Evolutionary conservation across 2,888 invertebrate species (phyloP).

Genomic region (Syrphus vitripennis): DNA sequence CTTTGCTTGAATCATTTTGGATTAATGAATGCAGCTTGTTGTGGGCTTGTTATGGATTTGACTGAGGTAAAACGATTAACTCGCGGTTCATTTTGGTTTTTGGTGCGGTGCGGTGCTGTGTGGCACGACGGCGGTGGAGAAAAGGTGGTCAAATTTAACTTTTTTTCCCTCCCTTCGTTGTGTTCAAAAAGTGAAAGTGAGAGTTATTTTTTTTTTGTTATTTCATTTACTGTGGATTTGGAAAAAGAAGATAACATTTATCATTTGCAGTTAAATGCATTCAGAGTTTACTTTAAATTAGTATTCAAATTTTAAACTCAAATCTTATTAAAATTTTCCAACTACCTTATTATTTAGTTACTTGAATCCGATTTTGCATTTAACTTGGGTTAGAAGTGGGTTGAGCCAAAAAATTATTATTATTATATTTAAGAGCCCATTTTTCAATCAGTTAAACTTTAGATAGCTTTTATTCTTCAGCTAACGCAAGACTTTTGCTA

Average conservation of each 20-base stretch:
- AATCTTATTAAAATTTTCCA: too few relatives aligned
- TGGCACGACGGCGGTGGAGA: neutral
- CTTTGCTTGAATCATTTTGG: constrained; percentile 56
- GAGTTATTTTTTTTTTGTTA: neutral
- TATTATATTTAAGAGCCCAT: too few relatives aligned
- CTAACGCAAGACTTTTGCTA: too few relatives aligned
- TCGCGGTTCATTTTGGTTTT: constrained; percentile 32
- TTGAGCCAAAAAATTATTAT: too few relatives aligned
- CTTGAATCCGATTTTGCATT: too few relatives aligned
- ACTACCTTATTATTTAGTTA: too few relatives aligned
- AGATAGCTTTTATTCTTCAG: too few relatives aligned
- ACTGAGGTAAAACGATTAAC: constrained; percentile 52
- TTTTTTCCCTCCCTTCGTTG: neutral
- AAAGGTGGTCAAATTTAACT: neutral
- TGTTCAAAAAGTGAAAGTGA: neutral
- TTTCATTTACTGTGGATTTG: neutral
- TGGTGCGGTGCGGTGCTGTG: neutral
- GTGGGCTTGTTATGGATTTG: constrained; percentile 48
- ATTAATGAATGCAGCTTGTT: constrained; percentile 71
- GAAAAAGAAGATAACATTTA: neutral
- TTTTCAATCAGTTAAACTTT: too few relatives aligned
- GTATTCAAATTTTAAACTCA: too few relatives aligned
- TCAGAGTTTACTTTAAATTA: too few relatives aligned
- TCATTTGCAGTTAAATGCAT: neutral
- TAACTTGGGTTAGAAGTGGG: too few relatives aligned